Evolutionary conservation across 53 echinoderm and acorn worm genomes (phyloP).

Genomic region (Glandiceps talaboti): DNA sequence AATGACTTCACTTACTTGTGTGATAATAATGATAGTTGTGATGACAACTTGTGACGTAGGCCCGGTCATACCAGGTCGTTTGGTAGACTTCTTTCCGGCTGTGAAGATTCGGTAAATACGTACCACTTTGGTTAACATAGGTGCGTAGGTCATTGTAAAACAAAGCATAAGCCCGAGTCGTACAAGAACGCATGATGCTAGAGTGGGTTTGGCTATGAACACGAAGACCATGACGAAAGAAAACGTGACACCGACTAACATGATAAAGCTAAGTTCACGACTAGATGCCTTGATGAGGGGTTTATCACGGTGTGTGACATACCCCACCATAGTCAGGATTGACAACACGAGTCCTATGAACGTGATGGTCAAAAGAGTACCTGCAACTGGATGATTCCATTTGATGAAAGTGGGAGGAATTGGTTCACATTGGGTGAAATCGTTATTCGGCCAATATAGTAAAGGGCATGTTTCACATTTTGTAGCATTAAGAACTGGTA

Average conservation of each 20-base stretch:
- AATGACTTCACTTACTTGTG: slow-evolving; percentile 20
- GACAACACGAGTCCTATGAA: neutral
- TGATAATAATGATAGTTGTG: slow-evolving; percentile 2
- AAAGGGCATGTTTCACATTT: neutral
- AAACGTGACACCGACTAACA: slow-evolving; percentile 5
- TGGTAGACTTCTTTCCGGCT: slow-evolving; percentile 13
- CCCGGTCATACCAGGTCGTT: slow-evolving; percentile 7
- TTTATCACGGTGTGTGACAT: neutral
- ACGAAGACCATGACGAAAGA: slow-evolving; percentile 6
- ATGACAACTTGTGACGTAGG: slow-evolving; percentile 17
- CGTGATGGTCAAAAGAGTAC: neutral
- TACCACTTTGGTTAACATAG: slow-evolving; percentile 20
- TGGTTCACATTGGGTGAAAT: neutral
- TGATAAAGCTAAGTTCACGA: slow-evolving; percentile 8
- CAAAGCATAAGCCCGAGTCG: slow-evolving; percentile 13
- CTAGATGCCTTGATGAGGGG: slow-evolving; percentile 14
- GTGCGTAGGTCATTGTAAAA: slow-evolving; percentile 34
- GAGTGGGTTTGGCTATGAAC: slow-evolving; percentile 7
- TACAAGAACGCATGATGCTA: neutral
- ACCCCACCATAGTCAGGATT: slow-evolving; percentile 2
- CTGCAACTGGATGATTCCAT: neutral
- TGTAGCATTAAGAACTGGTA: neutral
- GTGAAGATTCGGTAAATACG: slow-evolving; percentile 21
- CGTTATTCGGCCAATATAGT: slow-evolving; percentile 5
- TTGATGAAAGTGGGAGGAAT: slow-evolving; percentile 1